Evolutionary conservation across 2,888 invertebrate species (phyloP), one percentile per base, ranked within the genome.

Genomic region (Parnassius glacialis): DNA sequence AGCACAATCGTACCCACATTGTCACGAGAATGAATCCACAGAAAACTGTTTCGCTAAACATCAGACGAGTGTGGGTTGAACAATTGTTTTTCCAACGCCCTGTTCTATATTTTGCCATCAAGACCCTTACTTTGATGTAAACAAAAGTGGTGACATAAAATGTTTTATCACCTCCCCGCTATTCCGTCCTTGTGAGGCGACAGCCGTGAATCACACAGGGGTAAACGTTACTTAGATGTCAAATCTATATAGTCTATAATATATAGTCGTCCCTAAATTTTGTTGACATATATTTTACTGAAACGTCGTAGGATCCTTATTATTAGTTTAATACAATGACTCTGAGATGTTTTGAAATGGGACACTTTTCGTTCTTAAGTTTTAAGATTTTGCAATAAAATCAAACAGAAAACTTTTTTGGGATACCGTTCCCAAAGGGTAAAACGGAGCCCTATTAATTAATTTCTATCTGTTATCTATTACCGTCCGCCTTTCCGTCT

Each of bases 61-160:
- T 64, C 65, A 69, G 65, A 68, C 70, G 65, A 66, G 69, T 64
- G 67, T 69, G 62, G 57, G 55, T 58, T 66, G 63, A 69, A 75
- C 78, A 78, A 83, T 78, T 74, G 77, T 71, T 71, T 70, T 72
- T 67, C 70, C 68, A 64, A 59, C 68, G 65, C 59, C 67, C 67
- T 68, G 70, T 69, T 74, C 72, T 64, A 76, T 74, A 77, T 79
- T 78, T 71, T 74, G 74, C 74, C 76, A 76, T 74, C 75, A 65
- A 70, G 77, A 76, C 77, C 74, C 71, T 74, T 71, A 69, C 78
- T 82, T 81, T 81, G 80, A 80, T 81, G 77, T 82, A 83, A 86
- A 86, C 83, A 86, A 83, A 81, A 84, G 80, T 79, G 77, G 80
- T 80, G 78, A 77, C 77, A 80, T 84, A 82, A 86, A 87, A 86